Conservation (phyloP, 2,888 invertebrate genomes). For the Polylopha cassiicola region DNA sequence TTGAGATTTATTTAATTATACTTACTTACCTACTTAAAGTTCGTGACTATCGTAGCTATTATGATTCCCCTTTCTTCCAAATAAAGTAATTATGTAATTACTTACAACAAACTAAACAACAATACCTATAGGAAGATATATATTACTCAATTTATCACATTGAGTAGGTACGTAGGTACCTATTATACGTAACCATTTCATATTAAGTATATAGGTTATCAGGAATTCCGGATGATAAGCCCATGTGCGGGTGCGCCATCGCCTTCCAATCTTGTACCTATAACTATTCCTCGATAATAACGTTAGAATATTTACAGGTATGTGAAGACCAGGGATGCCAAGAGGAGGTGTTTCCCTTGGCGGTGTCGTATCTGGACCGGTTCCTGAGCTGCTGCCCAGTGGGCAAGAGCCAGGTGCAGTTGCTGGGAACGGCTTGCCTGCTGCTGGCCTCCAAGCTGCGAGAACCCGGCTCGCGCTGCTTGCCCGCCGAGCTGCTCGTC, state of each 20-base stretch:
- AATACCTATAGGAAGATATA: constrained; percentile 54
- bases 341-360: constrained; percentile 94
- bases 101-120: too few relatives aligned
- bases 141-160: constrained; percentile 59
- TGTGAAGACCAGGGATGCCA: constrained; percentile 96
- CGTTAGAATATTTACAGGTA: constrained; percentile 80
- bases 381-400: constrained; percentile 91
- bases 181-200: constrained; percentile 57
- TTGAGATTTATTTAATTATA: too few relatives aligned
- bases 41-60: too few relatives aligned
- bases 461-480: constrained; percentile 85
- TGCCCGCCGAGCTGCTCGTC: constrained; percentile 88
- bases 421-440: constrained; percentile 94
- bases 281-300: constrained; percentile 2
- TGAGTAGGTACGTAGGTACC: too few relatives aligned
- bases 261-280: constrained; percentile 19
- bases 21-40: too few relatives aligned
- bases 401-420: constrained; percentile 91
- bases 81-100: too few relatives aligned
- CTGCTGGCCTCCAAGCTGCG: constrained; percentile 95
- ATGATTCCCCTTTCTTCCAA: too few relatives aligned
- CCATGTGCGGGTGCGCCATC: constrained; percentile 33
- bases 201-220: constrained; percentile 74
- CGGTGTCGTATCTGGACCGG: constrained; percentile 95
- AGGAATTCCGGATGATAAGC: constrained; percentile 67